Evolutionary conservation across 2,888 invertebrate genomes (phyloP).

Genomic region (Phaedon cochleariae): DNA sequence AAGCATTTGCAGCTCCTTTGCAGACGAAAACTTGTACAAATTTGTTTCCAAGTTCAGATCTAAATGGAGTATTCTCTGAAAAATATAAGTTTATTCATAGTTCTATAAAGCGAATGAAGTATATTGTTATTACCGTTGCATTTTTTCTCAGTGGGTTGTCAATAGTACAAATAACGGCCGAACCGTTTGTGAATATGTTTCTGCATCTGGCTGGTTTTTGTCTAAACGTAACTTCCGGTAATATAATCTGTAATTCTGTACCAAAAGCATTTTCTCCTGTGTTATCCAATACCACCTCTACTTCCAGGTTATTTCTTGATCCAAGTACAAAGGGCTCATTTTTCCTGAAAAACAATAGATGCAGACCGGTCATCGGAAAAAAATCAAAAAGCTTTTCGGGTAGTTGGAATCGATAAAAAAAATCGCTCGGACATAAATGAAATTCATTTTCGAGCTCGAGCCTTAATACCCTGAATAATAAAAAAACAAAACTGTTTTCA

Average conservation of each 20-base stretch:
- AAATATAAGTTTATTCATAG: constrained; percentile 18
- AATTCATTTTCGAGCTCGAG: too few relatives aligned
- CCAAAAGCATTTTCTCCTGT: constrained; percentile 64
- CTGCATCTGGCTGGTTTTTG: constrained; percentile 47
- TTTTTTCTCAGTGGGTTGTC: constrained; percentile 52
- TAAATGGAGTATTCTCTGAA: constrained; percentile 46
- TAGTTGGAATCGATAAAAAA: not conserved
- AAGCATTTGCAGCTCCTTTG: constrained; percentile 45
- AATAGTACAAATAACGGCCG: constrained; percentile 51
- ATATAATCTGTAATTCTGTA: constrained; percentile 61
- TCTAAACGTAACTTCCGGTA: constrained; percentile 57
- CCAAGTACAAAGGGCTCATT: constrained; percentile 54
- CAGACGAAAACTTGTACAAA: constrained; percentile 44
- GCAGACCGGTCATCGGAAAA: too few relatives aligned
- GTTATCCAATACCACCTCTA: constrained; percentile 58
- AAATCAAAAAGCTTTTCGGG: not conserved
- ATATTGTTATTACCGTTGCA: constrained; percentile 10
- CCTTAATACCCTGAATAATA: too few relatives aligned
- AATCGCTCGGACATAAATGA: too few relatives aligned
- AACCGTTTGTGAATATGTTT: constrained; percentile 35
- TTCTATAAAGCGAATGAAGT: not conserved
- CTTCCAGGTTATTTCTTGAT: constrained; percentile 49
- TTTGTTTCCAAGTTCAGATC: constrained; percentile 52
- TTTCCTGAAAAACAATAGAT: constrained; percentile 41
- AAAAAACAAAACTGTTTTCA: too few relatives aligned